phyloP scores from a whole-genome alignment of 1,140 invertebrate species.

The Drosophila pectinifera region DNA sequence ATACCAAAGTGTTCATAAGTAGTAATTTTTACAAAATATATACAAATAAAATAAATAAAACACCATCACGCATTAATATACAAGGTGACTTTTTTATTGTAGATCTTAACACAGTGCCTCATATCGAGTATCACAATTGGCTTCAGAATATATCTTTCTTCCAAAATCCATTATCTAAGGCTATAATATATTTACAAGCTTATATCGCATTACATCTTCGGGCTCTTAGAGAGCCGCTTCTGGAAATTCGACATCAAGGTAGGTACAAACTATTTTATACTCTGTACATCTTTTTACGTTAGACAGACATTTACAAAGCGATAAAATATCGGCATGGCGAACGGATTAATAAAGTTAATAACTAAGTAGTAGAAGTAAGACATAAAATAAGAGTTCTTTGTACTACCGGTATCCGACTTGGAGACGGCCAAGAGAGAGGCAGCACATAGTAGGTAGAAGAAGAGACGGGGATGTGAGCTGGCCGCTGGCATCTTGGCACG shows the following conservation, averaged over 20 bases:
- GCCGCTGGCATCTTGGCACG: conserved; percentile 69
- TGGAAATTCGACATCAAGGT: conserved; percentile 39
- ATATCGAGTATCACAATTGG: conserved; percentile 63
- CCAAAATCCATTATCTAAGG: conserved; percentile 29
- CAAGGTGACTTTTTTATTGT: conserved; percentile 57
- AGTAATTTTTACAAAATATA: conserved; percentile 1
- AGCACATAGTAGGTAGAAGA: conserved; percentile 77
- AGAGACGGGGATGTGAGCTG: conserved; percentile 72
- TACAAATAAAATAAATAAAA: conserved; percentile 21
- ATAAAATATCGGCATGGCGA: conserved; percentile 81
- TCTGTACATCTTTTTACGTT: conserved; percentile 41
- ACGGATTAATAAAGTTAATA: conserved; percentile 82
- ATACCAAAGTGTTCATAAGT: neutral
- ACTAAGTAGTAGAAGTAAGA: conserved; percentile 82
- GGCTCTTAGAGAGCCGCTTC: conserved; percentile 9
- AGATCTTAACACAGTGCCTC: conserved; percentile 47
- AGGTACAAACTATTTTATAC: conserved; percentile 8
- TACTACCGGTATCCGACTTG: conserved; percentile 79
- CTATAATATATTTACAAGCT: conserved; percentile 45
- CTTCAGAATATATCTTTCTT: conserved; percentile 19
- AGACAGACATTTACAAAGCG: conserved; percentile 76
- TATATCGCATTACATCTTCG: conserved; percentile 18
- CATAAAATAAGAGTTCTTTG: conserved; percentile 81
- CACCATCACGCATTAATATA: conserved; percentile 12
- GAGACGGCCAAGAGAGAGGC: conserved; percentile 77